phyloP scores from a whole-genome alignment of 2,797 vertebrate genomes.

The Anguilla megastoma region DNA sequence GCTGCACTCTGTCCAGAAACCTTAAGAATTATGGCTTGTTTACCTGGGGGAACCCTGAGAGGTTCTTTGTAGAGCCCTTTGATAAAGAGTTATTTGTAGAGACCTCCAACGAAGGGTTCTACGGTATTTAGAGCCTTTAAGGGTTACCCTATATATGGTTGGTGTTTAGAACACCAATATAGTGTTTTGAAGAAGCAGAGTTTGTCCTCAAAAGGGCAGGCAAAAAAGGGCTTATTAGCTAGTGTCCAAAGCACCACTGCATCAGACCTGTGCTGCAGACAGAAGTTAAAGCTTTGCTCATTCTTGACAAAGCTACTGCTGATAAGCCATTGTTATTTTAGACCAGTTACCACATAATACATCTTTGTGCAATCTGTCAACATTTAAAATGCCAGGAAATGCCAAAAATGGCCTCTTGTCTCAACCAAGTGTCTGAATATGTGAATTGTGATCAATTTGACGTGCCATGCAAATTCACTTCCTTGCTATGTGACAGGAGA shows the following conservation, averaged over 20 bases:
- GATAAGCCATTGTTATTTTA: not conserved
- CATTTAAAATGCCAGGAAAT: not conserved
- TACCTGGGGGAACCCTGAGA: too few species aligned
- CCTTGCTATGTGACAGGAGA: not conserved
- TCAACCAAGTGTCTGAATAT: not conserved
- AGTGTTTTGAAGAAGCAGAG: not conserved
- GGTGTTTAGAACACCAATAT: too few species aligned
- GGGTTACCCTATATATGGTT: too few species aligned
- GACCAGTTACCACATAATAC: not conserved
- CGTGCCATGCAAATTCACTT: not conserved
- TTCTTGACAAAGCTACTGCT: not conserved
- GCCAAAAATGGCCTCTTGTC: not conserved
- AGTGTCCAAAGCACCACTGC: not conserved
- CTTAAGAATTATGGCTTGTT: too few species aligned
- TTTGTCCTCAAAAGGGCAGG: not conserved
- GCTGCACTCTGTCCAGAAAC: too few species aligned
- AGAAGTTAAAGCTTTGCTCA: not conserved
- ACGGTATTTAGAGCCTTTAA: too few species aligned
- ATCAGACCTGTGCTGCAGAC: not conserved
- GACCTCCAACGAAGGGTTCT: too few species aligned
- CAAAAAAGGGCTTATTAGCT: not conserved
- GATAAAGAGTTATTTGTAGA: too few species aligned
- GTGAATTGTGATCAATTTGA: not conserved
- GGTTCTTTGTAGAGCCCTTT: too few species aligned
- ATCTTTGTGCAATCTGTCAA: not conserved